Conservation (phyloP, 1,140 invertebrate species). For the Drosophila murphyi region DNA sequence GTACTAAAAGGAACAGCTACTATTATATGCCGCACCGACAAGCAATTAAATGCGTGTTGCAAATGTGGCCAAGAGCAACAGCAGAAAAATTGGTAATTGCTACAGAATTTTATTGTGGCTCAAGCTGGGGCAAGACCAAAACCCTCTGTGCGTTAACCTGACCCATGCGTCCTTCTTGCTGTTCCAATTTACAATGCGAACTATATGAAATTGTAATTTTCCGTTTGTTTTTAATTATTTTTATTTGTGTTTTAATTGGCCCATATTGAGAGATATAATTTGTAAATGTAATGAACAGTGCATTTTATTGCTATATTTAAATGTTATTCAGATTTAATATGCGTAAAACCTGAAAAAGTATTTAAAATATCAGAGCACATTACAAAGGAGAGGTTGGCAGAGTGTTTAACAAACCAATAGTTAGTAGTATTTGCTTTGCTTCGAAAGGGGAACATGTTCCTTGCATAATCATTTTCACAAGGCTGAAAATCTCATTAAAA, state of each 20-base stretch:
- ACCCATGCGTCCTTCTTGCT: conserved; percentile 16
- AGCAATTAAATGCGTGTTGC: conserved; percentile 75
- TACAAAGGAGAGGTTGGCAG: neutral
- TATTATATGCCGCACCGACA: conserved; percentile 51
- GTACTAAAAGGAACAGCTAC: conserved; percentile 14
- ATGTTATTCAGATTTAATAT: conserved; percentile 12
- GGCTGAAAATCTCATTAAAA: conserved; percentile 13
- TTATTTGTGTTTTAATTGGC: conserved; percentile 52
- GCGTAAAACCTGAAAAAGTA: neutral
- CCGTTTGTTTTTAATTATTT: conserved; percentile 70
- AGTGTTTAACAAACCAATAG: conserved; percentile 19
- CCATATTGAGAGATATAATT: conserved; percentile 37
- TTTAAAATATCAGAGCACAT: neutral
- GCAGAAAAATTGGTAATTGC: conserved; percentile 65
- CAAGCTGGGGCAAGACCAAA: conserved; percentile 30
- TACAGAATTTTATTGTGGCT: conserved; percentile 65
- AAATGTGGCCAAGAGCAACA: conserved; percentile 52
- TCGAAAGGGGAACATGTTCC: neutral
- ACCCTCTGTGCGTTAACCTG: conserved; percentile 33
- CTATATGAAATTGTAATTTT: conserved; percentile 70
- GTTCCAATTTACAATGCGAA: conserved; percentile 60
- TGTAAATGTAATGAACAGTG: conserved; percentile 20
- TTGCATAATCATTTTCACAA: neutral
- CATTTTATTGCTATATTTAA: conserved; percentile 42
- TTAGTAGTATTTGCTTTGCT: neutral